Evolutionary conservation across 2,113 vertebrate species (phyloP).

Genomic region (Tragelaphus imberbis): DNA sequence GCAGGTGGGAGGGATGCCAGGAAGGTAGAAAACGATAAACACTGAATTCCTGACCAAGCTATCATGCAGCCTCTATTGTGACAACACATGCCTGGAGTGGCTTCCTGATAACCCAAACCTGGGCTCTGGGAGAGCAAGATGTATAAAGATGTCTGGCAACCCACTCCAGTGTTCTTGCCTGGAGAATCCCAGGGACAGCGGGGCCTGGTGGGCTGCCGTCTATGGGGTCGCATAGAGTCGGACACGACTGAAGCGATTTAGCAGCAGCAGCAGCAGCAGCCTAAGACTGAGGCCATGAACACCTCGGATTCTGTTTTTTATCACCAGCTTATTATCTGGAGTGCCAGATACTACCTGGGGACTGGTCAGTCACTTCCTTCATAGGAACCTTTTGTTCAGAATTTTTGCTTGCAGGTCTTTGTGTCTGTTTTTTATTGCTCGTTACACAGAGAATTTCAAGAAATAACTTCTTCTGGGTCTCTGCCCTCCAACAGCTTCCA

Average conservation of each 20-base stretch:
- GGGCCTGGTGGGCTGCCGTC: no score
- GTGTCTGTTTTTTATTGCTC: neutral
- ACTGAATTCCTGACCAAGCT: neutral
- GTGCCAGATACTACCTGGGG: neutral
- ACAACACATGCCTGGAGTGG: neutral
- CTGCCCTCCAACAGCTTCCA: neutral
- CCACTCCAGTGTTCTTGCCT: no score
- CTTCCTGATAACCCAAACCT: neutral
- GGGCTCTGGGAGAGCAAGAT: neutral
- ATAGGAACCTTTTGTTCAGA: neutral
- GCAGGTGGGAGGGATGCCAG: neutral
- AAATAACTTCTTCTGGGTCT: neutral
- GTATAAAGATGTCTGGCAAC: neutral
- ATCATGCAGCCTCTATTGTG: neutral
- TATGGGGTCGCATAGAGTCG: no score
- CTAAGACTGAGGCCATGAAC: neutral
- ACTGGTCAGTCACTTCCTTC: neutral
- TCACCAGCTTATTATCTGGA: neutral
- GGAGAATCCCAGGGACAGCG: no score
- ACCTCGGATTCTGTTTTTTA: neutral
- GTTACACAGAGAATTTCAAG: neutral
- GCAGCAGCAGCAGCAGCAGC: no score
- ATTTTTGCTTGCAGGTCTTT: neutral
- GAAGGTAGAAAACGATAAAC: neutral
- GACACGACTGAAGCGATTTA: no score